Evolutionary conservation across 2,888 invertebrate genomes (phyloP).

Genomic region (Drosophila diplacantha): DNA sequence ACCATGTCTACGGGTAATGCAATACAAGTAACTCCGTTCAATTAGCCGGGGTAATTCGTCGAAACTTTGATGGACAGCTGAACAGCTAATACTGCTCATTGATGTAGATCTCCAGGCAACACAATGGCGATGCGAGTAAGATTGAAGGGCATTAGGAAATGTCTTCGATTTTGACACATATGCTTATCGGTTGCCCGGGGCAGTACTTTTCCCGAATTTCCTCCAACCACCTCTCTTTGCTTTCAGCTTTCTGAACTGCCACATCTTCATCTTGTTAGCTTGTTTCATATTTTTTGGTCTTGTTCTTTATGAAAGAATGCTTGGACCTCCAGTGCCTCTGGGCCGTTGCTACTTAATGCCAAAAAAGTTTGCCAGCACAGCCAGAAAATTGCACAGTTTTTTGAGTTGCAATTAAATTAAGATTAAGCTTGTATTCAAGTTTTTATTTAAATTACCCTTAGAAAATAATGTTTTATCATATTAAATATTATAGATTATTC

Average conservation of each 20-base stretch:
- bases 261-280: constrained; percentile 1
- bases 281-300: constrained; percentile 7
- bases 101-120: constrained; percentile 19
- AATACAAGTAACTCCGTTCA: constrained; percentile 6
- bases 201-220: constrained; percentile 1
- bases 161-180: constrained; percentile 20
- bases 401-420: neutral
- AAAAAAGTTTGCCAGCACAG: constrained; percentile 1
- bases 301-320: constrained; percentile 1
- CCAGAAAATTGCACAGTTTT: neutral
- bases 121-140: constrained; percentile 1
- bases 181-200: constrained; percentile 1
- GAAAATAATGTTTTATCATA: too few species aligned
- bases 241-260: constrained; percentile 11
- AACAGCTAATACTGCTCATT: constrained; percentile 18
- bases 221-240: neutral
- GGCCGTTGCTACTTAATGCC: neutral
- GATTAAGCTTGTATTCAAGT: neutral
- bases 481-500: too few species aligned
- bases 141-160: constrained; percentile 25
- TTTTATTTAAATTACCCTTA: too few species aligned
- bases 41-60: constrained; percentile 18
- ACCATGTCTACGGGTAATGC: neutral
- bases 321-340: neutral
- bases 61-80: constrained; percentile 31